Evolutionary conservation across 2,888 invertebrate genomes (phyloP), one percentile per base, ranked within the genome.

Genomic region (Tromatobia lineatoria): DNA sequence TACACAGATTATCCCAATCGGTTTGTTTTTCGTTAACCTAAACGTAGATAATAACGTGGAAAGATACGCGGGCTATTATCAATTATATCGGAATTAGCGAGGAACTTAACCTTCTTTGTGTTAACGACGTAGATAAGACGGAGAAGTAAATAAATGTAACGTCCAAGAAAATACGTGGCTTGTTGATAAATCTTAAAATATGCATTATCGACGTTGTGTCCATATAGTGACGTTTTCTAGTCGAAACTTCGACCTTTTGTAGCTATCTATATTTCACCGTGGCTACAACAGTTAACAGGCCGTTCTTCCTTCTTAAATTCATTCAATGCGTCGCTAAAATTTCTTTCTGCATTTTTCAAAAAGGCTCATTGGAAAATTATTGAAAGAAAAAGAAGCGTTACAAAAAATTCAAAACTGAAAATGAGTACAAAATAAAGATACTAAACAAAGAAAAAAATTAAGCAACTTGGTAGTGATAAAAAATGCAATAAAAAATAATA

Each of bases 31-130:
- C 4, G n/a, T 61, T 0, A 15, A 61, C 1, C 18, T n/a, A 61
- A 61, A 13, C 18, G 61, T 18, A 61, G 61, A 61, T 38, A 61
- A 61, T 15, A 59, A 15, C 34, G 20, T 34, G n/a, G n/a, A 61
- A 61, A 61, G 8, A 61, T 34, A 61, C 61, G 34, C 15, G n/a
- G 8, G 29, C 15, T 61, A n/a, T 61, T 34, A 59, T 29, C 29
- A 59, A 29, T 59, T 59, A 15, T 29, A n/a, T 29, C 15, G 25
- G 23, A 61, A 61, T 61, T 61, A 61, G 25, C 34, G 8, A 29
- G 34, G 18, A 18, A 38, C 34, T 34, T 15, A 59, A 59, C 29
- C 23, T 61, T 10, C 34, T 18, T 38, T 61, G 34, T 34, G n/a
- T 29, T 34, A 38, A 61, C 34, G 18, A 29, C 34, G 18, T 2